A percentile compares a stretch with the other conserved stretches of the same genome.
phyloP scores from a whole-genome alignment of 2,888 invertebrate genomes.

The Mechanitis messenoides region DNA sequence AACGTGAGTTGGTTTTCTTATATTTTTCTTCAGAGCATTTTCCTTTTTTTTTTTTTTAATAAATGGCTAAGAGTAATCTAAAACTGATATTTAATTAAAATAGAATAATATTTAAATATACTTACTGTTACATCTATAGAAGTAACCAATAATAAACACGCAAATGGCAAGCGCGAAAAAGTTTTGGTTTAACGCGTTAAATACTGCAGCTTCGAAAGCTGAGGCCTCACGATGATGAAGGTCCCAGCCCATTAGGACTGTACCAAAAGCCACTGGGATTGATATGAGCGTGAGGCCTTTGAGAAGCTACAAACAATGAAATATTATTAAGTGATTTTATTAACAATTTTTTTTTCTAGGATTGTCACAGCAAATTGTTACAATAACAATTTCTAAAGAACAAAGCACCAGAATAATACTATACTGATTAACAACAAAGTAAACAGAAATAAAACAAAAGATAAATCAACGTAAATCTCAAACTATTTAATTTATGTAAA shows the following conservation, averaged over 20 bases:
- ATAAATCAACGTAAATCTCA: slow-evolving; percentile 5
- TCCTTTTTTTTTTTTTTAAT: not conserved
- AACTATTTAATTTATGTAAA: slow-evolving; percentile 10
- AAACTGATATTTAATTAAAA: not conserved
- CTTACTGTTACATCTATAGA: slow-evolving; percentile 63
- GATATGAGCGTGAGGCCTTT: slow-evolving; percentile 54
- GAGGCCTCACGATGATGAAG: slow-evolving; percentile 63
- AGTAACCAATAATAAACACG: slow-evolving; percentile 63
- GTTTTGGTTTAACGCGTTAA: slow-evolving; percentile 67
- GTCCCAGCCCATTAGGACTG: slow-evolving; percentile 69
- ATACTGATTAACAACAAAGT: not conserved
- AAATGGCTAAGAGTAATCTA: not conserved
- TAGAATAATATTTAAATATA: slow-evolving; percentile 21
- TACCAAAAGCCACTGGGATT: slow-evolving; percentile 52
- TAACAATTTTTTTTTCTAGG: too few species aligned
- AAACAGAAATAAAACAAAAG: not conserved
- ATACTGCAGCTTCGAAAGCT: slow-evolving; percentile 59
- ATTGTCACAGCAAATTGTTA: not conserved
- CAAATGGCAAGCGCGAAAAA: slow-evolving; percentile 69
- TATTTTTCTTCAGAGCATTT: not conserved
- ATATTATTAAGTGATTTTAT: not conserved
- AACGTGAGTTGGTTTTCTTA: not conserved
- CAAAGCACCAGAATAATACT: too few species aligned
- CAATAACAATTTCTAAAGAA: too few species aligned
- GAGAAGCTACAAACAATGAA: slow-evolving; percentile 46